Conservation (phyloP, 2,888 invertebrate species). For the Amphimallon solstitiale region DNA sequence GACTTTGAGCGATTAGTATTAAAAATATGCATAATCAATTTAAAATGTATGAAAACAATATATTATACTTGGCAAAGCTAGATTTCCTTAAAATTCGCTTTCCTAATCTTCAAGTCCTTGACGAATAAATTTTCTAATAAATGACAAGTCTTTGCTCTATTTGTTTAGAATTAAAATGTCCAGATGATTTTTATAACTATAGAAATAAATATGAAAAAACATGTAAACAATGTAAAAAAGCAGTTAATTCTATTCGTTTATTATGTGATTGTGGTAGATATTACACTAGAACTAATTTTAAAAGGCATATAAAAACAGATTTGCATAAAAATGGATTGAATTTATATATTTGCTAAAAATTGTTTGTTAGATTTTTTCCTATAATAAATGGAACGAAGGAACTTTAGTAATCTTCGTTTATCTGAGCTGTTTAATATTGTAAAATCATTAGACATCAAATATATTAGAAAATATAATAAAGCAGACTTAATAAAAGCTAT, state of each 20-base stretch:
- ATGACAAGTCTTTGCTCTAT: too few relatives aligned
- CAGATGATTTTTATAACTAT: conserved; percentile 15
- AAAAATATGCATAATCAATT: too few relatives aligned
- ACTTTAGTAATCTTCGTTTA: not conserved
- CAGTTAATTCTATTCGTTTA: conserved; percentile 4
- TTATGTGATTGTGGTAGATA: not conserved
- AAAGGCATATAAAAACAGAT: conserved; percentile 1
- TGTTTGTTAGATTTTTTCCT: conserved; percentile 2
- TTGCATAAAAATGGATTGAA: conserved; percentile 7
- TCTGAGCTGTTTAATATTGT: too few relatives aligned
- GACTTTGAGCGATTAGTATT: too few relatives aligned
- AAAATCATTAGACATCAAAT: too few relatives aligned
- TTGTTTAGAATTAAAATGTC: conserved; percentile 6
- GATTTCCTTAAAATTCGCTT: not conserved
- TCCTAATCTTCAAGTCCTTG: not conserved
- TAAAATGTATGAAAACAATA: too few relatives aligned
- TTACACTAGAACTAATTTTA: not conserved
- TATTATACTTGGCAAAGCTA: not conserved
- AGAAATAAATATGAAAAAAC: conserved; percentile 12
- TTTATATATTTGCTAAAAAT: not conserved
- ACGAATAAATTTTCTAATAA: conserved; percentile 4
- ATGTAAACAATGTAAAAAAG: conserved; percentile 4
- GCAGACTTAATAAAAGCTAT: too few relatives aligned
- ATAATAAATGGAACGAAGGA: conserved; percentile 5
- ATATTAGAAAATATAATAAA: too few relatives aligned